phyloP scores from a whole-genome alignment of 2,888 invertebrate species.

The Chymomyza caudatula region DNA sequence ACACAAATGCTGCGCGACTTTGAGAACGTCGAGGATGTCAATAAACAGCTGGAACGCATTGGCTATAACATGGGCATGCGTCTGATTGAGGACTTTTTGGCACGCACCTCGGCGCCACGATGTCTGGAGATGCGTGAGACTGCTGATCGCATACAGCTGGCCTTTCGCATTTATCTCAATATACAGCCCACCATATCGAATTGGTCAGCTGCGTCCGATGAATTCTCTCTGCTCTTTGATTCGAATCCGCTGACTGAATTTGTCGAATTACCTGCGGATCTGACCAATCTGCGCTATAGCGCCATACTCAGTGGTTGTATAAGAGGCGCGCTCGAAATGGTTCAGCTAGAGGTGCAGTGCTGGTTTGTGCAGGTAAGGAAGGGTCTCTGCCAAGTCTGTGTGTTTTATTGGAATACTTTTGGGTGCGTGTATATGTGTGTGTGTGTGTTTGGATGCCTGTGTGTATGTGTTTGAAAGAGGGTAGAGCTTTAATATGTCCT shows the following conservation, averaged over 20 bases:
- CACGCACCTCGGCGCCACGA: slow-evolving; percentile 91
- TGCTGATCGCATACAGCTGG: slow-evolving; percentile 94
- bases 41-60: slow-evolving; percentile 95
- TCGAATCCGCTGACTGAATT: slow-evolving; percentile 97
- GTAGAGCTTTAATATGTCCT: neutral
- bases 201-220: slow-evolving; percentile 96
- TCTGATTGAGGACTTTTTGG: slow-evolving; percentile 97
- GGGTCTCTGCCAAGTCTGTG: slow-evolving; percentile 4
- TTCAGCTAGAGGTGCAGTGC: slow-evolving; percentile 95
- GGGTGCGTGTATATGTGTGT: slow-evolving; percentile 22
- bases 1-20: slow-evolving; percentile 97
- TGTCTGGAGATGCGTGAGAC: slow-evolving; percentile 98
- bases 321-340: slow-evolving; percentile 98
- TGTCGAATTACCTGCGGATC: slow-evolving; percentile 94
- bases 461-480: neutral
- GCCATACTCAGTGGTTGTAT: slow-evolving; percentile 94
- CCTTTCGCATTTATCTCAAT: slow-evolving; percentile 89
- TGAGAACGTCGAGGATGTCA: slow-evolving; percentile 98
- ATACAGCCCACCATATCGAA: slow-evolving; percentile 95
- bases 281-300: slow-evolving; percentile 91
- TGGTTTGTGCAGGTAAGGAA: slow-evolving; percentile 88
- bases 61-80: slow-evolving; percentile 99
- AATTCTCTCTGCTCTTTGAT: slow-evolving; percentile 97
- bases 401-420: slow-evolving; percentile 14
- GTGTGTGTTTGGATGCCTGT: neutral